These are phyloP conservation scores for Turnix velox DNA, from an alignment of 2,113 vertebrate species.

Conservation along the genomic window DNA sequence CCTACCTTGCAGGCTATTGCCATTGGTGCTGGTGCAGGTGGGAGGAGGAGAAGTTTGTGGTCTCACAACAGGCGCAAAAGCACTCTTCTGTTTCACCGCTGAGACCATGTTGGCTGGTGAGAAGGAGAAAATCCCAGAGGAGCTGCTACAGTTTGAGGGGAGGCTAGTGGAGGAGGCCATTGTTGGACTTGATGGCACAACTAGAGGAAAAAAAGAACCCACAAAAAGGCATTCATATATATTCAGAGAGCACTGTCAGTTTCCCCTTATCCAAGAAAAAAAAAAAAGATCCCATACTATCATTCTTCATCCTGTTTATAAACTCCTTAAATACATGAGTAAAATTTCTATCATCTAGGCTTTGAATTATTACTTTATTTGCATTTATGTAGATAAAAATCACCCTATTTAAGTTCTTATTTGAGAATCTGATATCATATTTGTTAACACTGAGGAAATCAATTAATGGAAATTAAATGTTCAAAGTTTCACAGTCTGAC, in stretches of 20 bases:
- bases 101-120: conserved; percentile 99
- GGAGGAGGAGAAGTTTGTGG: conserved; percentile 94
- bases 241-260: conserved; percentile 1
- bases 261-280: neutral
- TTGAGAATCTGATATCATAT: conserved; percentile 89
- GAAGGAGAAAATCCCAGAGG: conserved; percentile 97
- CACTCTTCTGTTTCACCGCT: conserved; percentile 97
- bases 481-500: conserved; percentile 86
- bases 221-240: neutral
- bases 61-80: conserved; percentile 95
- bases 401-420: conserved; percentile 65
- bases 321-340: conserved; percentile 58
- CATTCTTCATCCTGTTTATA: conserved; percentile 43
- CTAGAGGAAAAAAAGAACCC: conserved; percentile 69
- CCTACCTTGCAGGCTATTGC: conserved; percentile 96
- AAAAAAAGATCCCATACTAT: conserved; percentile 5
- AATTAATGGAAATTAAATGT: conserved; percentile 96
- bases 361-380: conserved; percentile 77
- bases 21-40: conserved; percentile 95
- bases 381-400: conserved; percentile 78
- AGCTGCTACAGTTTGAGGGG: conserved; percentile 96
- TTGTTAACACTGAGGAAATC: conserved; percentile 92
- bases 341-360: conserved; percentile 67
- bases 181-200: conserved; percentile 92
- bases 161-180: conserved; percentile 97